Conservation (phyloP, 2,797 vertebrate species). For the Pseudopleuronectes americanus region DNA sequence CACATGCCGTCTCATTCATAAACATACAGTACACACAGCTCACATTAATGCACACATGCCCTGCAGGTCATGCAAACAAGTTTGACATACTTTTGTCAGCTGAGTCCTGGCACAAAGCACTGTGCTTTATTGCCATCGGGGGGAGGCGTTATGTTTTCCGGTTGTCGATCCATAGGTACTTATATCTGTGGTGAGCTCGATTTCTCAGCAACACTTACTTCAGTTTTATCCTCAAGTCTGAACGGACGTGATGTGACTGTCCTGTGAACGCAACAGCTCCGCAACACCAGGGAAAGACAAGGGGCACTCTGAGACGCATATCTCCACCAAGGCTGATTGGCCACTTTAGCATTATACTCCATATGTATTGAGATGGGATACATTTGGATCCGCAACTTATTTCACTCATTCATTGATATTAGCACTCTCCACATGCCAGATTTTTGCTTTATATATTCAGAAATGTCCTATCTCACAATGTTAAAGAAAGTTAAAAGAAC, state of each 20-base stretch:
- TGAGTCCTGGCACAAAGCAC: constrained; percentile 53
- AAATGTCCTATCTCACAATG: too few relatives aligned
- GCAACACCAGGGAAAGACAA: background rate
- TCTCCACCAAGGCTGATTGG: too few relatives aligned
- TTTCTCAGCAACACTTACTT: background rate
- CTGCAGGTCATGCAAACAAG: constrained; percentile 23
- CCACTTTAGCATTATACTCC: too few relatives aligned
- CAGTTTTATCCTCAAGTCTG: background rate
- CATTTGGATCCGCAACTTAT: too few relatives aligned
- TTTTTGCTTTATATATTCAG: too few relatives aligned
- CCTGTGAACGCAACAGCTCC: background rate
- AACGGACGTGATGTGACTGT: background rate
- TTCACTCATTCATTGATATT: too few relatives aligned
- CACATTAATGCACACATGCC: constrained; percentile 28
- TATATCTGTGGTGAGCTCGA: background rate
- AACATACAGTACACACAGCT: constrained; percentile 15
- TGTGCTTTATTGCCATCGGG: background rate
- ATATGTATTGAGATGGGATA: too few relatives aligned
- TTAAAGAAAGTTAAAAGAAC: too few relatives aligned
- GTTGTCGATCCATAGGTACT: background rate
- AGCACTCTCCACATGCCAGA: too few relatives aligned
- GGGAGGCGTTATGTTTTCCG: background rate
- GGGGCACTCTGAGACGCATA: too few relatives aligned
- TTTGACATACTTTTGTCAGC: constrained; percentile 54
- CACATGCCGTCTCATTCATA: constrained; percentile 1